Evolutionary conservation across 2,888 invertebrate species (phyloP).

Genomic region (Nudaria mundana): DNA sequence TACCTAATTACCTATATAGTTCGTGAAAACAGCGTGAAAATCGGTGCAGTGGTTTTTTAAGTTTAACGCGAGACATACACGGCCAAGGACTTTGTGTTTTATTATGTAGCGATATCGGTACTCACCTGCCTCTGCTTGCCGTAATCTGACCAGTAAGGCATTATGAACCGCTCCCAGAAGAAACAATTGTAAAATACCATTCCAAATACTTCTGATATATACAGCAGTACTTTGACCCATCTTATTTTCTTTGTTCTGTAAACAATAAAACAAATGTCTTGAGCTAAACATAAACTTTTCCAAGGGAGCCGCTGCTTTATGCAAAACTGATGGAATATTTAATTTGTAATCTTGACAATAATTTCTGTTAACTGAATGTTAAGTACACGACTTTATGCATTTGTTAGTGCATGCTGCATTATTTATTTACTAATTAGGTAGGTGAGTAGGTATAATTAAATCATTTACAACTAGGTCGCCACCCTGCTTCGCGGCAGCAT

Average conservation of each 20-base stretch:
- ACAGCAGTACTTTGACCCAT: conserved; percentile 87
- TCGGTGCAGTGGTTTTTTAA: too few relatives aligned
- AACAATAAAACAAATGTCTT: conserved; percentile 39
- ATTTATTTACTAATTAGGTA: too few relatives aligned
- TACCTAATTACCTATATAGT: too few relatives aligned
- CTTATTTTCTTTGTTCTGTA: conserved; percentile 85
- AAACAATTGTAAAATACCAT: conserved; percentile 91
- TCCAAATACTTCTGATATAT: conserved; percentile 88
- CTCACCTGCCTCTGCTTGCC: conserved; percentile 73
- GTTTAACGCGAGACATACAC: too few relatives aligned
- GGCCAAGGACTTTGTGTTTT: too few relatives aligned
- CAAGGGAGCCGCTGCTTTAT: not conserved
- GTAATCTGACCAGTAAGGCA: conserved; percentile 84
- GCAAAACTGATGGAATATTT: not conserved
- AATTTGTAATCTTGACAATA: not conserved
- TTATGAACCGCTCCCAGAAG: conserved; percentile 88
- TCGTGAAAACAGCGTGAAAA: too few relatives aligned
- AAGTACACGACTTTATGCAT: too few relatives aligned
- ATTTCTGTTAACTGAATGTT: not conserved
- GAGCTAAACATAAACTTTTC: not conserved
- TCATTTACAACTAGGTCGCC: too few relatives aligned
- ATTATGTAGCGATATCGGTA: too few relatives aligned
- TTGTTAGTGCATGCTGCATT: too few relatives aligned
- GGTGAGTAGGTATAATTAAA: too few relatives aligned
- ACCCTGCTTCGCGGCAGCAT: too few relatives aligned